A percentile compares a stretch with the other conserved stretches of the same genome.
Evolutionary conservation across 2,113 vertebrate species (phyloP).

Genomic region (Etheostoma spectabile): DNA sequence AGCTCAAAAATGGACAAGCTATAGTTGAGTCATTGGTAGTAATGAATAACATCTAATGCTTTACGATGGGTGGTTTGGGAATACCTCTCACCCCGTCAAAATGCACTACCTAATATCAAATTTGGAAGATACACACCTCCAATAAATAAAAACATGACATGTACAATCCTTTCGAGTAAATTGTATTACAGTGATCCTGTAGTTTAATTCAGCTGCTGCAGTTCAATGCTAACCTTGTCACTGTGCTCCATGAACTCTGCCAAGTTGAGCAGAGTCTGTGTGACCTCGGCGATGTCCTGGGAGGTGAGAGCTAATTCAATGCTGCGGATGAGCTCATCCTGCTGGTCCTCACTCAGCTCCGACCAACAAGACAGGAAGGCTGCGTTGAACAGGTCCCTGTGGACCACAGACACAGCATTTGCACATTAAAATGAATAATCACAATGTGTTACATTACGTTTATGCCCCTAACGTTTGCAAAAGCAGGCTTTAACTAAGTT

Average conservation of each 20-base stretch:
- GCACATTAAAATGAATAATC: not conserved
- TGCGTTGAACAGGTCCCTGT: slow-evolving; percentile 97
- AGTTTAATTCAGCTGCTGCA: not conserved
- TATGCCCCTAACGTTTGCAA: not conserved
- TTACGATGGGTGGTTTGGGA: not conserved
- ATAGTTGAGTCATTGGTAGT: not conserved
- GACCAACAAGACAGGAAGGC: slow-evolving; percentile 99
- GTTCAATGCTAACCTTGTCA: slow-evolving; percentile 89
- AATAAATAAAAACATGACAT: not conserved
- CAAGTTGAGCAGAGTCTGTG: slow-evolving; percentile 96
- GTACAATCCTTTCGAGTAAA: not conserved
- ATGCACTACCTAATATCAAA: not conserved
- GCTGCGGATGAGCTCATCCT: slow-evolving; percentile 98
- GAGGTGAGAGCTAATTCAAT: slow-evolving; percentile 96
- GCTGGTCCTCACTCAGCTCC: slow-evolving; percentile 97
- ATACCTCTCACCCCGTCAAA: not conserved
- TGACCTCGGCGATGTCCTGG: slow-evolving; percentile 98
- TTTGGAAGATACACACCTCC: not conserved
- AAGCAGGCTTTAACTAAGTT: not conserved
- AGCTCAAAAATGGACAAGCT: not conserved
- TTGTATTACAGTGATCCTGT: not conserved
- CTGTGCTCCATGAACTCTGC: slow-evolving; percentile 99
- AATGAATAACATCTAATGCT: not conserved
- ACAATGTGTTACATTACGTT: not conserved
- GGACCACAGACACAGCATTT: slow-evolving; percentile 1